phyloP scores from a whole-genome alignment of 2,113 vertebrate species.

The Colaptes auratus region DNA sequence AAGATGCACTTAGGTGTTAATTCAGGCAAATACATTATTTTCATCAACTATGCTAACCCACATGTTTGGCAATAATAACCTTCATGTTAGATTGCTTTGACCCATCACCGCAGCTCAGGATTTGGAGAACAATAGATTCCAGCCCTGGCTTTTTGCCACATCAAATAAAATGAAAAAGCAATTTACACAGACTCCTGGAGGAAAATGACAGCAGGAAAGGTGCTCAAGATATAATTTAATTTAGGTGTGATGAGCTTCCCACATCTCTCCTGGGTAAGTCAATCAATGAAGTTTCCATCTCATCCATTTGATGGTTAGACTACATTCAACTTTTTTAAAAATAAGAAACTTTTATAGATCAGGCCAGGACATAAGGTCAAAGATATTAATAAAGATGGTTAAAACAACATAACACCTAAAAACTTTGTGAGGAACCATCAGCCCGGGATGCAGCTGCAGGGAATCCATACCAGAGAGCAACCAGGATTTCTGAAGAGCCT shows the following conservation, averaged over 20 bases:
- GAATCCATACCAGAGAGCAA: background rate
- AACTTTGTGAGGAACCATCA: background rate
- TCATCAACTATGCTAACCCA: conserved; percentile 18
- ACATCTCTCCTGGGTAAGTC: conserved; percentile 41
- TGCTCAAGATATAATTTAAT: conserved; percentile 67
- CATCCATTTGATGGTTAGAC: conserved; percentile 47
- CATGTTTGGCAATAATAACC: background rate
- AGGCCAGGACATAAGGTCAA: background rate
- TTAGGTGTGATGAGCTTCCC: conserved; percentile 48
- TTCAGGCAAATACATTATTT: conserved; percentile 59
- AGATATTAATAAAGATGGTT: background rate
- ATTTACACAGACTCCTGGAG: conserved; percentile 48
- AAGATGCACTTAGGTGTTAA: conserved; percentile 50
- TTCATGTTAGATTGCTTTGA: conserved; percentile 46
- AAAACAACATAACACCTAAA: background rate
- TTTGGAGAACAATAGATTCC: background rate
- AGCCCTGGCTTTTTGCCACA: conserved; percentile 30
- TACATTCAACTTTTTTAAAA: background rate
- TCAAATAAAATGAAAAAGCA: conserved; percentile 55
- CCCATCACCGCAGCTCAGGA: background rate
- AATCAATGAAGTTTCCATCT: conserved; percentile 55
- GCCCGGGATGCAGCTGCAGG: background rate
- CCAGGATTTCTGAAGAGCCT: background rate
- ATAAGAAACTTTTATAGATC: background rate
- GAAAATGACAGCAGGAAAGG: conserved; percentile 53